phyloP scores from a whole-genome alignment of 2,113 vertebrate genomes.

The Dromaius novaehollandiae region DNA sequence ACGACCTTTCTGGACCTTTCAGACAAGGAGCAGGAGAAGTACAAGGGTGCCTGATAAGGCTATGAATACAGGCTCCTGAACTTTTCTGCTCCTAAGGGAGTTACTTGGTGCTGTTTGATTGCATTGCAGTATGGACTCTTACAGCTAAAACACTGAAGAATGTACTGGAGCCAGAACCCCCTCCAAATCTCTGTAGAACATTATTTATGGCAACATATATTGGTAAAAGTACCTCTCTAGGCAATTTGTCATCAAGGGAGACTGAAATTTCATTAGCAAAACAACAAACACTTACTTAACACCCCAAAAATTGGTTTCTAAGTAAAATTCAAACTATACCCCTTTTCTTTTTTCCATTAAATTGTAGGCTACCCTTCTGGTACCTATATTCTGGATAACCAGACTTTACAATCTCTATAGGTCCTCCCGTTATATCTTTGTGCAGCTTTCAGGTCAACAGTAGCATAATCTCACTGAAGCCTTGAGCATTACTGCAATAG shows the following conservation, averaged over 20 bases:
- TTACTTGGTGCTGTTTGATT: background rate
- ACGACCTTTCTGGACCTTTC: background rate
- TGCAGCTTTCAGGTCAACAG: background rate
- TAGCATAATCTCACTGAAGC: background rate
- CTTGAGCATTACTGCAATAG: background rate
- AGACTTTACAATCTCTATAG: background rate
- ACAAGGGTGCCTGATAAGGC: background rate
- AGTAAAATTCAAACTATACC: background rate
- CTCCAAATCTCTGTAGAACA: background rate
- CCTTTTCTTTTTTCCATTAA: background rate
- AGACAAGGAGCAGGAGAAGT: background rate
- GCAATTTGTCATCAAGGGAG: background rate
- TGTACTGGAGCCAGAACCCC: background rate
- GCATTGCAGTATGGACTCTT: background rate
- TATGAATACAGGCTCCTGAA: background rate
- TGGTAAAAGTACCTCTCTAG: background rate
- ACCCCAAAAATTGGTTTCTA: background rate
- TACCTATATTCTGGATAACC: background rate
- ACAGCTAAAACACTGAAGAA: background rate
- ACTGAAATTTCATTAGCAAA: background rate
- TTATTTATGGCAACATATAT: background rate
- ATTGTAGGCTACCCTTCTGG: background rate
- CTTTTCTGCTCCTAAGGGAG: background rate
- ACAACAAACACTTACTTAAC: background rate
- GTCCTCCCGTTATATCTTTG: background rate